Evolutionary conservation across 2,797 vertebrate species (phyloP).

Genomic region (Acridotheres tristis): DNA sequence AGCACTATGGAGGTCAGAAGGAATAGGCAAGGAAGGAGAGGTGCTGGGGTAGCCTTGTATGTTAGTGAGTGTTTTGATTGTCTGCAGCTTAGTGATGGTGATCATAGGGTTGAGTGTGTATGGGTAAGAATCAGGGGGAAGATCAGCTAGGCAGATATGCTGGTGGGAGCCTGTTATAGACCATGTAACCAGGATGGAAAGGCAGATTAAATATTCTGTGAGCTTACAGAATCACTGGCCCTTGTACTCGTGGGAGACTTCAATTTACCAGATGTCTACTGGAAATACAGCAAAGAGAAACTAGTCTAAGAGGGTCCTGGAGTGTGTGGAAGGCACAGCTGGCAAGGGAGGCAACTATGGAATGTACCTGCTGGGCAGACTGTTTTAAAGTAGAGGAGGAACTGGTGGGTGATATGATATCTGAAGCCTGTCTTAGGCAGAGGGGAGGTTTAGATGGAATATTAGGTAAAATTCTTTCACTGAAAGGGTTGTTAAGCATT

Average conservation of each 20-base stretch:
- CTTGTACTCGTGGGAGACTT: not conserved
- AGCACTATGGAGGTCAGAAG: rapidly evolving
- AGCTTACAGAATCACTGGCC: not conserved
- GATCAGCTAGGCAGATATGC: not conserved
- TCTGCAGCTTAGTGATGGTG: not conserved
- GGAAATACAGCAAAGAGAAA: not conserved
- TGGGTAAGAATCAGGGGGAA: not conserved
- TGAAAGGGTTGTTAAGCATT: not conserved
- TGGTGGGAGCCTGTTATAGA: not conserved
- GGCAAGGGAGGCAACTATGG: not conserved
- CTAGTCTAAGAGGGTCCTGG: not conserved
- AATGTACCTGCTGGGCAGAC: not conserved
- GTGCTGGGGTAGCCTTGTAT: not conserved
- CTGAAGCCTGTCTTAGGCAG: not conserved
- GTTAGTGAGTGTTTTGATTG: not conserved
- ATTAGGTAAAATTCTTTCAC: not conserved
- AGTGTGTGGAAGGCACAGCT: not conserved
- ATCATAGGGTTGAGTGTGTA: not conserved
- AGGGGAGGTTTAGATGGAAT: not conserved
- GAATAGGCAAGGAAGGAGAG: not conserved
- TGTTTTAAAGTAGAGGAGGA: not conserved
- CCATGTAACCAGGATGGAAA: not conserved
- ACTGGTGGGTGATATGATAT: not conserved
- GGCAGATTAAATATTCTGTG: not conserved
- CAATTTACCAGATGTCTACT: not conserved